phyloP scores from a whole-genome alignment of 2,888 invertebrate species.

The Ennomos quercinarius region DNA sequence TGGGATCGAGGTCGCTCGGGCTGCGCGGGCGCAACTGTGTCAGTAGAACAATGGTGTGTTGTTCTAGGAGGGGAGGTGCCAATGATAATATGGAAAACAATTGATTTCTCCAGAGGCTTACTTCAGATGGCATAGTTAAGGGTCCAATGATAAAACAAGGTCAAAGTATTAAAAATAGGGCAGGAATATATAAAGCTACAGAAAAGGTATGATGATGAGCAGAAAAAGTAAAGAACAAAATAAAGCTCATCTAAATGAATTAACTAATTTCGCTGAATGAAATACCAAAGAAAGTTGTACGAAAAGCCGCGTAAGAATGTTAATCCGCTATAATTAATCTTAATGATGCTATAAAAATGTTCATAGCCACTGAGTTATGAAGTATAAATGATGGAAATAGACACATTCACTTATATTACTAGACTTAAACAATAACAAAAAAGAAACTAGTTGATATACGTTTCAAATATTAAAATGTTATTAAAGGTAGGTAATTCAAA shows the following conservation, averaged over 20 bases:
- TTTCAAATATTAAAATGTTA: slow-evolving; percentile 2
- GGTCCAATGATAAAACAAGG: background rate
- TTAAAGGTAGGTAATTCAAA: slow-evolving; percentile 27
- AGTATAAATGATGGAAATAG: slow-evolving; percentile 18
- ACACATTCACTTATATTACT: slow-evolving; percentile 24
- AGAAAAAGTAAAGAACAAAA: too few species aligned
- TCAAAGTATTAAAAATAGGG: too few species aligned
- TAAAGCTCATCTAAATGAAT: slow-evolving; percentile 29
- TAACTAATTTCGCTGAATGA: slow-evolving; percentile 33
- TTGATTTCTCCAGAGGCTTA: slow-evolving; percentile 32
- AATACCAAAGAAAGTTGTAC: slow-evolving; percentile 40
- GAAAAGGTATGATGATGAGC: too few species aligned
- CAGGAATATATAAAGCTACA: too few species aligned
- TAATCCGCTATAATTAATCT: slow-evolving; percentile 33
- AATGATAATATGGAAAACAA: slow-evolving; percentile 31
- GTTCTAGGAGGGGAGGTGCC: slow-evolving; percentile 40
- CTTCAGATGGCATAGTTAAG: slow-evolving; percentile 10
- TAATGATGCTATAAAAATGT: slow-evolving; percentile 36
- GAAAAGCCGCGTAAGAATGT: slow-evolving; percentile 27
- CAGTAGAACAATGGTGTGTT: slow-evolving; percentile 62
- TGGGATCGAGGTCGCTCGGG: slow-evolving; percentile 69
- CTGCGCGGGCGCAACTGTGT: slow-evolving; percentile 64
- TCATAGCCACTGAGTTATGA: slow-evolving; percentile 24
- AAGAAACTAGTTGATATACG: too few species aligned
- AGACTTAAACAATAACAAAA: too few species aligned